These are phyloP conservation scores for Drosophila pectinifera DNA, from an alignment of 1,140 invertebrate genomes.

Conservation along the genomic window DNA sequence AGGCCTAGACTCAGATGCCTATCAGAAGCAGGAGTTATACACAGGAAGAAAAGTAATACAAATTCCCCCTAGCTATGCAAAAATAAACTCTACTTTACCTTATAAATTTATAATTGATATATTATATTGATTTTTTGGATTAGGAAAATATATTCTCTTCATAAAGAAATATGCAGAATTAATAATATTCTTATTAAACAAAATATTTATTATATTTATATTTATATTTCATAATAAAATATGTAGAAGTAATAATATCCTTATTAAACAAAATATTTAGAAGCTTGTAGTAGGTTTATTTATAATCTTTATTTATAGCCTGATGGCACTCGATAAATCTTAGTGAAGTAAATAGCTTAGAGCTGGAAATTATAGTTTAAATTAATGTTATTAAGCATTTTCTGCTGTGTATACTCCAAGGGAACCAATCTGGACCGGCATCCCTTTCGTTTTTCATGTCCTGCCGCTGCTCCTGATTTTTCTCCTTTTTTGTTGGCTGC, in stretches of 20 bases:
- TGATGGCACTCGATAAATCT: too few species aligned
- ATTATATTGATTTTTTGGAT: not conserved
- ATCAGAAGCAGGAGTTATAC: conserved; percentile 44
- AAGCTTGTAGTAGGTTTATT: not conserved
- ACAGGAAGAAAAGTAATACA: conserved; percentile 2
- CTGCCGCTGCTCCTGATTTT: conserved; percentile 15
- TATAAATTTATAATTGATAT: too few species aligned
- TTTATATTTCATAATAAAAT: too few species aligned
- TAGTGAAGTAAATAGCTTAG: too few species aligned
- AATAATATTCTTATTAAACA: too few species aligned
- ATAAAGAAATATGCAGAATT: too few species aligned
- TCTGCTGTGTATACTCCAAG: conserved; percentile 22
- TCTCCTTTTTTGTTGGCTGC: conserved; percentile 23
- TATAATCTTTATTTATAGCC: too few species aligned
- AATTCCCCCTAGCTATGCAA: not conserved
- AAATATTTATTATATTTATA: too few species aligned
- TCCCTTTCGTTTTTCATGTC: conserved; percentile 30
- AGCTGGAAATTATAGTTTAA: too few species aligned
- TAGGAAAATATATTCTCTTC: not conserved
- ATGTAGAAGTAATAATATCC: too few species aligned
- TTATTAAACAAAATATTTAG: not conserved
- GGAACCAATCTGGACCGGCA: conserved; percentile 27
- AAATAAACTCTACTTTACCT: not conserved
- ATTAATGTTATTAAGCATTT: too few species aligned
- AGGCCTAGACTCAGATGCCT: conserved; percentile 39